Base-by-base conservation (phyloP, 2,113 vertebrate species). In the Oryzias woworae region DNA sequence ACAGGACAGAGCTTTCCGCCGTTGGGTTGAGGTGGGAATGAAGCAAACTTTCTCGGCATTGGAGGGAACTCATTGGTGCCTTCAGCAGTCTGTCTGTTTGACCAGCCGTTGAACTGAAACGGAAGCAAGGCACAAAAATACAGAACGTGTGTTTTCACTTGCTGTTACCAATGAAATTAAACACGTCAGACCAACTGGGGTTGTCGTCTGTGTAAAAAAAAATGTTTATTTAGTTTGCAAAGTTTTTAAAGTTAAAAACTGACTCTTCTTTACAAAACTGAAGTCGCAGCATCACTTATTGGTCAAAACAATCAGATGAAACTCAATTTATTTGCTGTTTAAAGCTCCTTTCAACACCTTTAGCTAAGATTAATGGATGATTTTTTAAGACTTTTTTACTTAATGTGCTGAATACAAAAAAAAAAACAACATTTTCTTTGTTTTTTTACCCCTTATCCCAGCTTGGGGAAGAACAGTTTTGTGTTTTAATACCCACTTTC, bases 1-100 rank as follows among this genome's bases (percentile, higher is more conserved):
- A 59, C 53, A 18, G 41, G 24, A 65, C 42, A n/a, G 45, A 85
- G 86, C 86, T 86, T 86, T 87, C 67, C 87, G 85, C 80, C 71
- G 47, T 31, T 7, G 52, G 50, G 57, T 77, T 18, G 36, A 41
- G 12, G 44, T 26, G 16, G 61, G 66, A 58, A 49, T 16, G 4
- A 44, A 60, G 31, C 24, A 43, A 77, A 44, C 54, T 20, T 26
- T 63, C 55, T 77, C 65, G 7, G 54, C 24, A 31, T 69, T 53
- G 20, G 26, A 31, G 50, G 50, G n/a, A 44, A 49, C 6, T 1
- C 71, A 59, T 59, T 51, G 79, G 77, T 82, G 83, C 80, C 78
- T 88, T 85, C 64, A 58, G 71, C 69, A 26, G 62, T 67, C 20
- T 64, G 54, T 62, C 47, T 20, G 44, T 17, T 63, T 23, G 10